phyloP scores from a whole-genome alignment of 2,113 vertebrate genomes.

The Engraulis encrasicolus region DNA sequence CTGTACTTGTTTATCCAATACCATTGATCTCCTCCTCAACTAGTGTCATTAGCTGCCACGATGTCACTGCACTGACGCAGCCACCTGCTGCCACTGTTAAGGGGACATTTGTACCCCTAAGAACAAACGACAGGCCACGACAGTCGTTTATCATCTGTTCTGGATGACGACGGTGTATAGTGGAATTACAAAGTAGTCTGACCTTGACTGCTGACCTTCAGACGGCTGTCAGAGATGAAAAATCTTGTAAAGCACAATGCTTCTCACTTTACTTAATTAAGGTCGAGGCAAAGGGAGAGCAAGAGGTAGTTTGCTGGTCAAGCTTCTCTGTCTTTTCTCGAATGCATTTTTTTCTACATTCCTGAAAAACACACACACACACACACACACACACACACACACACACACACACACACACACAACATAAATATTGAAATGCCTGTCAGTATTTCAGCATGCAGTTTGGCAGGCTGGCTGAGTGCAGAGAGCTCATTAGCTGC shows the following conservation, averaged over 20 bases:
- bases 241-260: background rate
- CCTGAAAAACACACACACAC: too few species aligned
- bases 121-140: background rate
- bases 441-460: background rate
- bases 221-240: background rate
- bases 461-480: background rate
- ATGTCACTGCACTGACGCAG: background rate
- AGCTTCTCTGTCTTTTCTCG: background rate
- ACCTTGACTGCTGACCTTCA: background rate
- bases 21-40: background rate
- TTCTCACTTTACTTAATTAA: background rate
- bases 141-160: slow-evolving; percentile 3
- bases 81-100: background rate
- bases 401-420: too few species aligned
- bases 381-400: too few species aligned
- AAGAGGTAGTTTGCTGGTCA: background rate
- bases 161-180: background rate
- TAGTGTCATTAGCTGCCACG: background rate
- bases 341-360: too few species aligned
- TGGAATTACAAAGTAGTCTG: background rate
- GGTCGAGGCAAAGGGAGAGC: background rate
- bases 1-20: background rate
- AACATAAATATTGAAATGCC: background rate
- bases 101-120: background rate
- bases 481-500: background rate